Conservation (phyloP, 2,888 invertebrate species). For the Operophtera brumata region DNA sequence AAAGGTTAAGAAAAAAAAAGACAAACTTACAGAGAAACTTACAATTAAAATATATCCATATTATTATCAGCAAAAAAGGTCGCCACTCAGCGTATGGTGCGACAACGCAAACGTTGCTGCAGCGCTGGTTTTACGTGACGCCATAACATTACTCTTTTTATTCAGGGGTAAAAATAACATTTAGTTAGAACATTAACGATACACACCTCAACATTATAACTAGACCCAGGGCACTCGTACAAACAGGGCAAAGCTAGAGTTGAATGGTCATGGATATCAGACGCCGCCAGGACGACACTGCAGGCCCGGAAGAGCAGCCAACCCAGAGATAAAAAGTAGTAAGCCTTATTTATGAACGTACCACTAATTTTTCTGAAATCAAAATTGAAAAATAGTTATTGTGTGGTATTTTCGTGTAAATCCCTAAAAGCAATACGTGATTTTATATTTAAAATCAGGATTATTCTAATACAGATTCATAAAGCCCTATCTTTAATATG, state of each 20-base stretch:
- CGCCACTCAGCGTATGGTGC: no score
- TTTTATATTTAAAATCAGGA: not conserved
- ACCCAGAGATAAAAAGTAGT: constrained; percentile 83
- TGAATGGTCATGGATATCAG: constrained; percentile 79
- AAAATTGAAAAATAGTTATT: not conserved
- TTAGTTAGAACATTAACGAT: not conserved
- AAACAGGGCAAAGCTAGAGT: constrained; percentile 65
- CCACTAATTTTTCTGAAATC: constrained; percentile 50
- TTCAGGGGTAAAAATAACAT: no score
- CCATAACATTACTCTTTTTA: no score
- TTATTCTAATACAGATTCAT: not conserved
- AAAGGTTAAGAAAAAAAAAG: no score
- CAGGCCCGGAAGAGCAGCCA: constrained; percentile 83
- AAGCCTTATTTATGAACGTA: constrained; percentile 68
- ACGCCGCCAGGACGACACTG: constrained; percentile 82
- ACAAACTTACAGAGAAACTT: no score
- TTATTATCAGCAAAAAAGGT: no score
- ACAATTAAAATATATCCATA: no score
- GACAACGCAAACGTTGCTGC: no score
- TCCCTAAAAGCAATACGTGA: not conserved
- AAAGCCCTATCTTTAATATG: not conserved
- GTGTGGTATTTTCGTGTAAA: no score
- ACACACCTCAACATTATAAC: constrained; percentile 81
- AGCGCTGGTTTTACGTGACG: no score
- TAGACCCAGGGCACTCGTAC: constrained; percentile 71